Evolutionary conservation across 2,888 invertebrate species (phyloP).

Genomic region (Eilema griseolum): DNA sequence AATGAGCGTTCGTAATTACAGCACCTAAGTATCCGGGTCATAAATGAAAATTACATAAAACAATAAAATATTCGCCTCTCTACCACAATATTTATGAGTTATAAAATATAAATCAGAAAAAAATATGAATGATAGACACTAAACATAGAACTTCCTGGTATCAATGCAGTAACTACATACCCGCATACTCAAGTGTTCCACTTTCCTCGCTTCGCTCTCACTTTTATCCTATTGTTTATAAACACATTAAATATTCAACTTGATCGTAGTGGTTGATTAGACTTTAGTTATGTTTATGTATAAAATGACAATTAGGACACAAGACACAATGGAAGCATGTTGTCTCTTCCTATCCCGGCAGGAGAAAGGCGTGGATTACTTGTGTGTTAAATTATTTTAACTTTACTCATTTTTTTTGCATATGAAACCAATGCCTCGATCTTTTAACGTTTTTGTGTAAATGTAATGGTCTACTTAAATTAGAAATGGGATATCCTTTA

Average conservation of each 20-base stretch:
- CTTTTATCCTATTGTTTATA: conserved; percentile 26
- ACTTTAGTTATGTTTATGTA: neutral
- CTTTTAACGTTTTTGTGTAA: neutral
- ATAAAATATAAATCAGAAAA: neutral
- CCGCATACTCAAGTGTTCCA: conserved; percentile 36
- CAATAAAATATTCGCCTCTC: too few species aligned
- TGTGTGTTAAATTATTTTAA: neutral
- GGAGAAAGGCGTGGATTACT: conserved; percentile 1
- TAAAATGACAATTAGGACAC: neutral
- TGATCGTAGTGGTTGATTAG: conserved; percentile 2
- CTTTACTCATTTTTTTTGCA: neutral
- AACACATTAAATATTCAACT: conserved; percentile 8
- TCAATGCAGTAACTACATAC: conserved; percentile 19
- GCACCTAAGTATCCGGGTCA: neutral
- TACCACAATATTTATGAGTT: too few species aligned
- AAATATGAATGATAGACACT: neutral
- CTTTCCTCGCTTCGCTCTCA: conserved; percentile 42
- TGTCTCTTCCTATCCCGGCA: neutral
- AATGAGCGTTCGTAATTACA: too few species aligned
- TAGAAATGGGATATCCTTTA: conserved; percentile 34
- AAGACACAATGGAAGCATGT: neutral
- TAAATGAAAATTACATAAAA: too few species aligned
- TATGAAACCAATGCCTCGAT: neutral
- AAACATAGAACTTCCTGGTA: neutral
- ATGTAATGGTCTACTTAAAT: conserved; percentile 31